Evolutionary conservation across 2,888 invertebrate species (phyloP), one percentile per base, ranked within the genome.

Genomic region (Glyphotaelius pellucidus): DNA sequence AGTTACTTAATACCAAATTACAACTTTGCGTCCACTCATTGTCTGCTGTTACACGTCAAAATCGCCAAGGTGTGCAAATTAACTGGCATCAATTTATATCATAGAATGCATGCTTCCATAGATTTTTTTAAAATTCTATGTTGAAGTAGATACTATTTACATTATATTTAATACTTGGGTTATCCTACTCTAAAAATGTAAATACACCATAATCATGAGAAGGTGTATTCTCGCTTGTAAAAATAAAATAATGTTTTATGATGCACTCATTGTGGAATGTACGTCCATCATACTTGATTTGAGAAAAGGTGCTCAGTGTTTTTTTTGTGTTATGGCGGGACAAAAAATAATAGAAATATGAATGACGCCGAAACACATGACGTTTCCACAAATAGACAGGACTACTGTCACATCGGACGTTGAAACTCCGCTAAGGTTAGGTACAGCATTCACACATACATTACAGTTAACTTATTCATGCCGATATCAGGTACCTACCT

Each of bases 311-410:
- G 9, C 25, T 25, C 67, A 25, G 25, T 81, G 80, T 90, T 14
- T 81, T n/a, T n/a, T 35, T 79, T 85, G 67, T 38, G n/a, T 86
- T 81, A 35, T 83, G 19, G 35, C 12, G 32, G 35, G 25, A 35
- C 35, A 25, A 38, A 67, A 67, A 67, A 67, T 67, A 67, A 67
- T n/a, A 67, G 67, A 67, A 67, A 67, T 67, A n/a, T n/a, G 25
- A 67, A 67, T 5, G 67, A n/a, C 25, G 67, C n/a, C 25, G 7
- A 67, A 67, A 67, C 67, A 30, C 47, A 91, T 91, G 91, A 91
- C 91, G 91, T 91, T 91, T 91, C 91, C 47, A 32, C 42, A 81
- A 91, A 91, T 91, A 87, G 91, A 80, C 67, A 25, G 67, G 47
- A 42, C 38, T 87, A 80, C 91, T 91, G 91, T 91, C 91, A 87